Base-by-base conservation (phyloP, 2,888 invertebrate genomes). In the Apodemia hepburni region DNA sequence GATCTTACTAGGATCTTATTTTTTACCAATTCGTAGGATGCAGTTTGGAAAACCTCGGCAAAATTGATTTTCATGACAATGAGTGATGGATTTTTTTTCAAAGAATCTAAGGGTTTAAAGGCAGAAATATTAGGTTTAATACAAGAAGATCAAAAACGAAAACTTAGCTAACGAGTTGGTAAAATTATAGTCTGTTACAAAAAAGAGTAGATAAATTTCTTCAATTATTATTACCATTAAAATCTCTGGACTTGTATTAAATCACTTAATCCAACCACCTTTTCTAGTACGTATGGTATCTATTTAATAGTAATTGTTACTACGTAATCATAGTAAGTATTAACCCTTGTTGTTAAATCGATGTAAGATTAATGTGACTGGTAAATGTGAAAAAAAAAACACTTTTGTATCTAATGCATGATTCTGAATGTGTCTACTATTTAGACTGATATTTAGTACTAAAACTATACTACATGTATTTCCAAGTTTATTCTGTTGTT, bases 381-480 rank as follows among this genome's bases (percentile, higher is more conserved):
- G 54, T 54, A 22, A 54, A 54, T 27, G 54, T 54, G 54, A 22
- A 54, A 18, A 54, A 35, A 38, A 51, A 27, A 54, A 27, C 54
- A 54, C 54, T 54, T 54, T 54, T 54, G 12, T 54, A 54, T 22
- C 54, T 27, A 54, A 54, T 22, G 54, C 54, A 54, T 54, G 54
- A 22, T 27, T 27, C 54, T 54, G 22, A 12, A 54, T 54, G 15
- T 54, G 54, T 54, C 27, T 54, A 54, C 27, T 27, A 22, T 22
- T 27, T 27, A 27, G 54, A 54, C 54, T 54, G 54, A 54, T 27
- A 22, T 51, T 49, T 18, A 18, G n/a, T 27, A 54, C 54, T 54
- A 22, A 11, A 22, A 12, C 18, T 12, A 54, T 22, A 22, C 27
- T 54, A 22, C 22, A 22, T 22, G 22, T 22, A 22, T 54, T 51